Conservation (phyloP, 2,113 vertebrate genomes). For the Anolis carolinensis region DNA sequence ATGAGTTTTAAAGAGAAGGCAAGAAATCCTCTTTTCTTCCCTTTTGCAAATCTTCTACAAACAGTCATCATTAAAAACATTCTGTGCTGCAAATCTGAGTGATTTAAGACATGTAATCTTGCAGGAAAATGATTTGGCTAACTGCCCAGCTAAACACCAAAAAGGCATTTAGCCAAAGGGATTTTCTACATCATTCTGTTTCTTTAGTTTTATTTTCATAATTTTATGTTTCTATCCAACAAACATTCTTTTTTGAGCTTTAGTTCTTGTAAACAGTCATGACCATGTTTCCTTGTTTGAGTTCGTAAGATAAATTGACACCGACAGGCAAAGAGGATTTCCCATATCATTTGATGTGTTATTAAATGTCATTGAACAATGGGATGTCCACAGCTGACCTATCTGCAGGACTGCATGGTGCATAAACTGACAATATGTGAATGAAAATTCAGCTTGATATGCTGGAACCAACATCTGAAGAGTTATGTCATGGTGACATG, state of each 20-base stretch:
- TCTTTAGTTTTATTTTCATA: conserved; percentile 36
- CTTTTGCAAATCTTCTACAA: not conserved
- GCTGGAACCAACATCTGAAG: conserved; percentile 50
- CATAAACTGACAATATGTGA: conserved; percentile 51
- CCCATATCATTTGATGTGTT: conserved; percentile 56
- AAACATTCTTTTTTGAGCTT: conserved; percentile 32
- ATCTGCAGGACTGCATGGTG: conserved; percentile 54
- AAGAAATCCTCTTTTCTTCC: not conserved
- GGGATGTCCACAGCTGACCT: conserved; percentile 55
- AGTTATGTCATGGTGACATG: conserved; percentile 42
- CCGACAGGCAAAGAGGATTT: conserved; percentile 41
- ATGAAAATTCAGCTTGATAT: conserved; percentile 35
- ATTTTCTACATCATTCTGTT: conserved; percentile 35
- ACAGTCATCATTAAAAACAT: conserved; percentile 21
- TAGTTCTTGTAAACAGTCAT: conserved; percentile 29
- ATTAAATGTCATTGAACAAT: conserved; percentile 36
- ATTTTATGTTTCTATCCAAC: conserved; percentile 7
- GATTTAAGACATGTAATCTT: conserved; percentile 14
- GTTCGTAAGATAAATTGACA: conserved; percentile 56
- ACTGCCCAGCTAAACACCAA: not conserved
- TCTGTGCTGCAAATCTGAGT: conserved; percentile 32
- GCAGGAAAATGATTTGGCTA: not conserved
- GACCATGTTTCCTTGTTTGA: conserved; percentile 39
- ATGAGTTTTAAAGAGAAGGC: not conserved
- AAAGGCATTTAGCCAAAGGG: not conserved